Percentiles rank a stretch among this genome's conserved stretches.
Evolutionary conservation across 2,113 vertebrate species (phyloP).

Genomic region (Redunca redunca): DNA sequence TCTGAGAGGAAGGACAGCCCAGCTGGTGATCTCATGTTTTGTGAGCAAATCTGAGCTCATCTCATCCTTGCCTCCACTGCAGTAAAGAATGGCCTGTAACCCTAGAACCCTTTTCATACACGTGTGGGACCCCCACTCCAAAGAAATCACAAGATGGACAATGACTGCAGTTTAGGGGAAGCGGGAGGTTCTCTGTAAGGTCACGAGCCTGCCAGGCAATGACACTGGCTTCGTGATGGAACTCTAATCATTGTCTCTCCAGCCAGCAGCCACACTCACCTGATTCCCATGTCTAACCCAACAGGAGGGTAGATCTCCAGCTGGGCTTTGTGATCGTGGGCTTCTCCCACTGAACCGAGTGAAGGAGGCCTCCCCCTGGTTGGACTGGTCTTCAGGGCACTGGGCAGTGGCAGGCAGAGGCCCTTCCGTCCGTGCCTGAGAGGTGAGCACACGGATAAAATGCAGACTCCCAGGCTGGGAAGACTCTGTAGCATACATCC

Average conservation of each 20-base stretch:
- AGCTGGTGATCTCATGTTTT: neutral
- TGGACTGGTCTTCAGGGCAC: neutral
- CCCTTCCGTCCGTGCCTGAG: neutral
- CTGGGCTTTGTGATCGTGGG: neutral
- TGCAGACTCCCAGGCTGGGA: neutral
- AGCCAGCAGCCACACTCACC: neutral
- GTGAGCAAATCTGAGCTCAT: neutral
- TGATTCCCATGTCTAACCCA: neutral
- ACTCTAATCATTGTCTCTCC: neutral
- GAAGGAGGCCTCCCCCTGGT: neutral
- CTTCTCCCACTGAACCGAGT: neutral
- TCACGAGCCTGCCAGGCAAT: neutral
- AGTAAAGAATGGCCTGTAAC: neutral
- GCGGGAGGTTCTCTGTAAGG: neutral
- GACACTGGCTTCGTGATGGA: neutral
- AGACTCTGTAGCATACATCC: slow-evolving; percentile 23
- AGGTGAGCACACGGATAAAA: neutral
- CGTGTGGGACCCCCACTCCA: neutral
- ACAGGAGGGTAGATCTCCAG: neutral
- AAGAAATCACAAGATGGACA: neutral
- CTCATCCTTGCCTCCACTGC: neutral
- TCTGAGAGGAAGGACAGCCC: neutral
- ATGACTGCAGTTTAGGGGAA: neutral
- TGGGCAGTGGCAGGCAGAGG: neutral
- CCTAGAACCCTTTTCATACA: neutral